phyloP scores from a whole-genome alignment of 1,140 invertebrate genomes.

The Papilio helenus region DNA sequence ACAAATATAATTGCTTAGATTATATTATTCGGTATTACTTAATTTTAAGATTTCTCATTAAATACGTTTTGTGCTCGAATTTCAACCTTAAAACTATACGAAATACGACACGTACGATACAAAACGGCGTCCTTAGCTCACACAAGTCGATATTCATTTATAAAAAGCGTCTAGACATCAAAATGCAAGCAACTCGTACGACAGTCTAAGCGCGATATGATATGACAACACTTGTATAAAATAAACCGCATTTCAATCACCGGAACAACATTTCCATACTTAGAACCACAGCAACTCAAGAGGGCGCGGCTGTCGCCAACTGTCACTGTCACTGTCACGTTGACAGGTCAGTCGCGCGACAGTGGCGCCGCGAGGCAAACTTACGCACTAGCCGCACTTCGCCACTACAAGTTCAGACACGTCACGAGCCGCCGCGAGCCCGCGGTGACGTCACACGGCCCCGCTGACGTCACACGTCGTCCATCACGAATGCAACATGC shows the following conservation, averaged over 20 bases:
- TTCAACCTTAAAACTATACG: conserved; percentile 63
- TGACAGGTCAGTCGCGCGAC: conserved; percentile 14
- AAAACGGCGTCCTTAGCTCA: not conserved
- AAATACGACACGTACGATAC: conserved; percentile 61
- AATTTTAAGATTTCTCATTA: conserved; percentile 61
- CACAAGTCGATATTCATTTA: conserved; percentile 43
- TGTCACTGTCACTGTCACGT: conserved; percentile 3
- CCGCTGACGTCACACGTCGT: conserved; percentile 74
- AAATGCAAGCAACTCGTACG: conserved; percentile 61
- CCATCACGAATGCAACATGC: conserved; percentile 80
- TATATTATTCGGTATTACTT: conserved; percentile 64
- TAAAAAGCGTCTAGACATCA: conserved; percentile 58
- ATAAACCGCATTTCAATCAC: conserved; percentile 50
- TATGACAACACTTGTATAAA: conserved; percentile 71
- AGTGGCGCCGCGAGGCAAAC: conserved; percentile 41
- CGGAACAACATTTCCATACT: conserved; percentile 50
- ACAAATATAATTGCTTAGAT: conserved; percentile 60
- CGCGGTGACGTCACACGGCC: conserved; percentile 48
- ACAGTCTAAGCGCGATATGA: conserved; percentile 67
- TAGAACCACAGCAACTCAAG: conserved; percentile 58
- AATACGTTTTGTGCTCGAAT: conserved; percentile 75
- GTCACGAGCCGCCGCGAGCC: conserved; percentile 33
- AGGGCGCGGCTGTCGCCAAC: not conserved
- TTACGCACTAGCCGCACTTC: conserved; percentile 44
- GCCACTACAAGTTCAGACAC: conserved; percentile 17